Conservation (phyloP, 1,140 invertebrate species). For the Drosophila seguyi region DNA sequence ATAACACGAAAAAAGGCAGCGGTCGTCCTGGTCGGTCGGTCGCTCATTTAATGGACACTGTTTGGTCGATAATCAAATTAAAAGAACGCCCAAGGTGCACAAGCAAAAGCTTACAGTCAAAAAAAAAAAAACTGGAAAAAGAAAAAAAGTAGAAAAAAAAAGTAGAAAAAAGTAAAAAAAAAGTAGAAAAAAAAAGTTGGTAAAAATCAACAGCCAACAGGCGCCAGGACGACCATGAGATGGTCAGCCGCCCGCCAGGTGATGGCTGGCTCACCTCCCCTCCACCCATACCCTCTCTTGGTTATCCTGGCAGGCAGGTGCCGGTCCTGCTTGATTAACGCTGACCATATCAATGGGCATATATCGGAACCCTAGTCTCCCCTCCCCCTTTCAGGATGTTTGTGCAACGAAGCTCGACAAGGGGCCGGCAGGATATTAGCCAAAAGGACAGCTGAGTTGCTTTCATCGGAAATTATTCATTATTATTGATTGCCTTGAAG, state of each 20-base stretch:
- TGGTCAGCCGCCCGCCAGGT: constrained; percentile 12
- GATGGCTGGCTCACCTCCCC: background rate
- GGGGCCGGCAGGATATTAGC: constrained; percentile 19
- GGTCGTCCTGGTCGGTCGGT: constrained; percentile 52
- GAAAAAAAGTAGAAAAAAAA: background rate
- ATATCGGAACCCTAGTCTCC: background rate
- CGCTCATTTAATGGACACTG: constrained; percentile 83
- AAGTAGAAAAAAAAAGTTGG: background rate
- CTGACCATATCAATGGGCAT: constrained; percentile 41
- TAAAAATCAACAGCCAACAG: constrained; percentile 22
- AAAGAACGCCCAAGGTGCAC: constrained; percentile 47
- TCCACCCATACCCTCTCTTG: background rate
- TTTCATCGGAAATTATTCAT: background rate
- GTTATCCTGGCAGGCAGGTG: constrained; percentile 42
- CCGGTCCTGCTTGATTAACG: constrained; percentile 65
- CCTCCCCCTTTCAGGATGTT: constrained; percentile 3
- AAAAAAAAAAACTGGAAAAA: background rate
- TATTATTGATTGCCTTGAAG: background rate
- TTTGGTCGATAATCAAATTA: constrained; percentile 85
- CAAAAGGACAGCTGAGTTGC: constrained; percentile 9
- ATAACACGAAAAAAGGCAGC: constrained; percentile 56
- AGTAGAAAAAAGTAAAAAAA: background rate
- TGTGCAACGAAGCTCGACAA: constrained; percentile 46
- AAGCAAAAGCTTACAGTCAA: constrained; percentile 1
- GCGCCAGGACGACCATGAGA: constrained; percentile 49